phyloP scores from a whole-genome alignment of 2,113 vertebrate genomes.

The Pygoscelis antarcticus region DNA sequence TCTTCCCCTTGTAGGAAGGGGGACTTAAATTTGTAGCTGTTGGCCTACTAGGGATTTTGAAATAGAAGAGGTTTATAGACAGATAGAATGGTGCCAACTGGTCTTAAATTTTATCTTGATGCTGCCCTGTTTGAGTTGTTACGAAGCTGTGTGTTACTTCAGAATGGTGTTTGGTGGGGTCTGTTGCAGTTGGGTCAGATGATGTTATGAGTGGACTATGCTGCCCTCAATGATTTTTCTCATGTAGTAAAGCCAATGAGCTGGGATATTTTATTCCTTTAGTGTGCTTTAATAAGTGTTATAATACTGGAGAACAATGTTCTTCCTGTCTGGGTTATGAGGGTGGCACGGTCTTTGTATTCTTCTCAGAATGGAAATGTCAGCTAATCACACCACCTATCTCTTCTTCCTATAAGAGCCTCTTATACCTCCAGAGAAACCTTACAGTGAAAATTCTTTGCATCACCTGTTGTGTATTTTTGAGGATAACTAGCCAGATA shows the following conservation, averaged over 20 bases:
- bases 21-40: not conserved
- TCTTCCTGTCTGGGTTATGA: not conserved
- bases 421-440: not conserved
- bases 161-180: rapidly evolving
- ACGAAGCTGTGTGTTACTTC: not conserved
- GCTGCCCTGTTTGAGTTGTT: not conserved
- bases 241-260: not conserved
- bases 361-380: not conserved
- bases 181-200: not conserved
- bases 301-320: not conserved
- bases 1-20: not conserved
- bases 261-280: not conserved
- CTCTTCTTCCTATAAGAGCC: not conserved
- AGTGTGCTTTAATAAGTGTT: not conserved
- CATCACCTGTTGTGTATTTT: not conserved
- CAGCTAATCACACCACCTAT: not conserved
- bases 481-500: not conserved
- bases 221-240: not conserved
- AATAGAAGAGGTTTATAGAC: not conserved
- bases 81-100: not conserved
- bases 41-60: not conserved
- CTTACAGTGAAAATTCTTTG: not conserved
- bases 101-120: not conserved
- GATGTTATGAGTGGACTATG: not conserved
- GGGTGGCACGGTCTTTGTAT: not conserved